These are phyloP conservation scores for Branchellion lobata DNA, from an alignment of 2,888 invertebrate species.

Conservation along the genomic window DNA sequence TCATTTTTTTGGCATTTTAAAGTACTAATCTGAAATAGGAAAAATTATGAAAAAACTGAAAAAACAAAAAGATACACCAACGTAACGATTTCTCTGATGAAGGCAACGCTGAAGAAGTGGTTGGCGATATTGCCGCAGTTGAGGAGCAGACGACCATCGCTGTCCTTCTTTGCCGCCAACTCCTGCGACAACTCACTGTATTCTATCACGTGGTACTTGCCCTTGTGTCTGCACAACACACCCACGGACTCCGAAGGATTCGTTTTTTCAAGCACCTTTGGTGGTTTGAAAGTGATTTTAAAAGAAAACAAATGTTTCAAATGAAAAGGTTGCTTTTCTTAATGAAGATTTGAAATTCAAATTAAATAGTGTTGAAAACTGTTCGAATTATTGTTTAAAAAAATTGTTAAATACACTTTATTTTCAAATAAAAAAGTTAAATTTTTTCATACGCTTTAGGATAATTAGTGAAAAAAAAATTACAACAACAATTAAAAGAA, in stretches of 20 bases:
- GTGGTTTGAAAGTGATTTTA: conserved; percentile 41
- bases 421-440: no score
- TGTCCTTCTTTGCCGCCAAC: conserved; percentile 76
- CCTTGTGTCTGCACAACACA: conserved; percentile 89
- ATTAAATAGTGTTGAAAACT: no score
- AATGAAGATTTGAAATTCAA: no score
- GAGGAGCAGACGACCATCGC: conserved; percentile 79
- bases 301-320: background rate
- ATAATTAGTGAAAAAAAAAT: no score
- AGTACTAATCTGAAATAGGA: background rate
- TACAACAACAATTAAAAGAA: no score
- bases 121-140: conserved; percentile 97
- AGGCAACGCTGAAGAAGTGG: conserved; percentile 88
- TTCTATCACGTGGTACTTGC: conserved; percentile 84
- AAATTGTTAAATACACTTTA: no score
- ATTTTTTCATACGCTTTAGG: no score
- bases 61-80: no score
- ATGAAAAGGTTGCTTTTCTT: no score
- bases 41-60: conserved; percentile 1
- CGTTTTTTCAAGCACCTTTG: conserved; percentile 80
- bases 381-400: no score
- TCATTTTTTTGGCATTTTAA: background rate
- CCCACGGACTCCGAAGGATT: conserved; percentile 90
- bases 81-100: conserved; percentile 75
- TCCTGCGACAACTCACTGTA: conserved; percentile 91